Evolutionary conservation across 2,888 invertebrate genomes (phyloP), one percentile per base, ranked within the genome.

Genomic region (Flexamia atlantica): DNA sequence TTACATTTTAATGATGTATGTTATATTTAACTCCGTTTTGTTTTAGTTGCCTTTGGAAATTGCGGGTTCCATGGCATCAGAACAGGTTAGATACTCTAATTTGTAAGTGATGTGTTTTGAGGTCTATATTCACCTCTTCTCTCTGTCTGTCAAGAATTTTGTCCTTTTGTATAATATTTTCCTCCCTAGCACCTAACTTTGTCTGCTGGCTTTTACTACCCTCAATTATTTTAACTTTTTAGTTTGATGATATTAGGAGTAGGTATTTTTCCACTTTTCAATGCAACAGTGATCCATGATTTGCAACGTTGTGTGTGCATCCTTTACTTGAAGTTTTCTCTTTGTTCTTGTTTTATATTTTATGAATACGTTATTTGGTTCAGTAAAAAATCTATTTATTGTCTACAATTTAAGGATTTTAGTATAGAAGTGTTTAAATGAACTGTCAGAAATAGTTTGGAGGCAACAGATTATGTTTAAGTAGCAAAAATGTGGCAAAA

Each of bases 11-110:
- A 64, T 64, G 5, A 64, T 64, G 64, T 64, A 79, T 79, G 79
- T 46, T 50, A 46, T 23, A 79, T 50, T 53, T 79, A 79, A 50
- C 42, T 81, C 36, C 17, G 32, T 70, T 82, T 68, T 82, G 70
- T 68, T 82, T 82, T 82, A 82, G 81, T 82, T 82, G 81, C 76
- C 76, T 82, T 82, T 82, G 81, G 81, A 82, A 82, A 64, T 46
- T 50, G 81, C 70, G 81, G 81, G 64, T 82, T 82, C 68, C 81
- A 82, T 82, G 81, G 81, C 81, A 68, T 64, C 81, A 82, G 81
- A 82, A 82, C 81, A 82, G 81, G 81, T 82, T 76, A 76, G 76
- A 36, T 50, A 76, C 40, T 42, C n/a, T 46, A 76, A 72, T 72
- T 76, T 28, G 36, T 76, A 76, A 76, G 76, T 46, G 76, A 42